Evolutionary conservation across 92 coral and sea anemone genomes (phyloP), one percentile per base, ranked within the genome.

Genomic region (Zoanthus solanderi): DNA sequence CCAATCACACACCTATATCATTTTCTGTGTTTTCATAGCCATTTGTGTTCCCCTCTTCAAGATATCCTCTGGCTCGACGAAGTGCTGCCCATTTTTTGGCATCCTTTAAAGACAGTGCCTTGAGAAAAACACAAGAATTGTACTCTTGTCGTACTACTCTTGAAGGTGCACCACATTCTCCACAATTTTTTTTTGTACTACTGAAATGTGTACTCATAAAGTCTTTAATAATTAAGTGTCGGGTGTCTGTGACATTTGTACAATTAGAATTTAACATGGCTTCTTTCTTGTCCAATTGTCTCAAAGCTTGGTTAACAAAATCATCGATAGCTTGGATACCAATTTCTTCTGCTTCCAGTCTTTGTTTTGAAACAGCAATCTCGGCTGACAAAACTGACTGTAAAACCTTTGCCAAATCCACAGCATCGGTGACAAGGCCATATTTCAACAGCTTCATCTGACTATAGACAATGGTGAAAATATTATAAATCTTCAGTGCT

Each of bases 391-490:
- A 7, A 15, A 89, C 86, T 5, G 92, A 81, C 79, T 92, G 79
- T n/a, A 91, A 95, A n/a, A 95, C 34, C 65, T 86, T 89, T 84
- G 86, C 93, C 29, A 97, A 93, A 79, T 95, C 95, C 58, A 89
- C 90, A 7, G 99, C 90, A 15, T 87, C 95, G 6, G 95, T 79
- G 28, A 95, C 90, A 60, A 95, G 88, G 10, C 99, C 99, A 83
- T 92, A 94, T 53, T 97, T 98, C 72, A 97, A 83, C 71, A 94
- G 92, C 80, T 97, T 97, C 95, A 97, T 92, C 88, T 97, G 99
- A 85, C 99, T 97, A 77, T 31, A 47, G 77, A 63, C 17, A 17
- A 77, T 37, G 2, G 42, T 37, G 42, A 37, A 37, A 37, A 37
- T 37, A 37, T 37, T 37, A 1, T 37, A 37, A 37, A 37, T 37